A percentile compares a stretch with the other conserved stretches of the same genome.
These are phyloP conservation scores for Diachasmimorpha longicaudata DNA, from an alignment of 1,140 invertebrate genomes.

Conservation along the genomic window DNA sequence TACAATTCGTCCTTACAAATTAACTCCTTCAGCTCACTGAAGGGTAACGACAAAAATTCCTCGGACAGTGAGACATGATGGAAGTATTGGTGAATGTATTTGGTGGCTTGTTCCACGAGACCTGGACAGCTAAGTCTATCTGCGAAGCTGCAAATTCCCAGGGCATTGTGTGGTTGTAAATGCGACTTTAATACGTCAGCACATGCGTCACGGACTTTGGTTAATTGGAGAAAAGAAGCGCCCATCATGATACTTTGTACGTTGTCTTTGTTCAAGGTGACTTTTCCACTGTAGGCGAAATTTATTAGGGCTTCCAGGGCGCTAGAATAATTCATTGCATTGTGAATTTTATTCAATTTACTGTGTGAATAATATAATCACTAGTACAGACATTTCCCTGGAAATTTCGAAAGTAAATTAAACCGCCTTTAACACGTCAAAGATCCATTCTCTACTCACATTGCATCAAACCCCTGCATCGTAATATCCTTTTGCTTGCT, in stretches of 20 bases:
- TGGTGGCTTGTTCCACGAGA: slow-evolving; percentile 78
- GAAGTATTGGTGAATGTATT: slow-evolving; percentile 86
- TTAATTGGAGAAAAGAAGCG: slow-evolving; percentile 85
- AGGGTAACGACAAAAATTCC: slow-evolving; percentile 75
- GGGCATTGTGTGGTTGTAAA: slow-evolving; percentile 83
- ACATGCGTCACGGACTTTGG: slow-evolving; percentile 83
- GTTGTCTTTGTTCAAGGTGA: slow-evolving; percentile 80
- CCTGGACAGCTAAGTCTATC: slow-evolving; percentile 78
- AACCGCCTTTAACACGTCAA: background rate
- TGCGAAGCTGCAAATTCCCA: slow-evolving; percentile 83
- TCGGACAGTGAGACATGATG: slow-evolving; percentile 78
- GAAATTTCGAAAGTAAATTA: background rate
- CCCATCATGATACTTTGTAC: slow-evolving; percentile 87
- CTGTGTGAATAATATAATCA: too few relatives aligned
- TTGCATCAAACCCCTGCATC: slow-evolving; percentile 81
- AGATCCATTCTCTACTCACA: slow-evolving; percentile 60
- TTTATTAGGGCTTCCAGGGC: slow-evolving; percentile 85
- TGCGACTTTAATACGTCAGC: slow-evolving; percentile 81
- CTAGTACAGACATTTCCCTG: too few relatives aligned
- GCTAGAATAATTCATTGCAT: slow-evolving; percentile 59
- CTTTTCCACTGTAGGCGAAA: slow-evolving; percentile 85
- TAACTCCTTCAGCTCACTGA: slow-evolving; percentile 74
- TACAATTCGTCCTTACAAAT: slow-evolving; percentile 81
- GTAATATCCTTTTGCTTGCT: slow-evolving; percentile 83
- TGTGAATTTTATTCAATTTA: too few relatives aligned